Conservation (phyloP, 2,888 invertebrate genomes). For the Eucriotettix oculatus region DNA sequence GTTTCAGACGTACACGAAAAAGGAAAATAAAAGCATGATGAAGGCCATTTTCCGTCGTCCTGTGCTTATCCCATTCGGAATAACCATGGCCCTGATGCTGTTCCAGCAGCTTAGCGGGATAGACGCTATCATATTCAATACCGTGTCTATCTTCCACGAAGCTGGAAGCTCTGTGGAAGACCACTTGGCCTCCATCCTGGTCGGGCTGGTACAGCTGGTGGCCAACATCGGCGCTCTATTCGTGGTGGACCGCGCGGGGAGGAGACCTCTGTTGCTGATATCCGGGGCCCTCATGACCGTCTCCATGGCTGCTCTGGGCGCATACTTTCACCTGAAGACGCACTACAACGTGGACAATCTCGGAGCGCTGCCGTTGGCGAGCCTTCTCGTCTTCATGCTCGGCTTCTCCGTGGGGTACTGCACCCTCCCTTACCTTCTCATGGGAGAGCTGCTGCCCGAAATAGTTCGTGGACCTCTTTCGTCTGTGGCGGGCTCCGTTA, state of each 20-base stretch:
- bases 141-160: slow-evolving; percentile 37
- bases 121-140: slow-evolving; percentile 39
- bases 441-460: slow-evolving; percentile 42
- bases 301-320: slow-evolving; percentile 36
- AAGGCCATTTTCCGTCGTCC: slow-evolving; percentile 15
- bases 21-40: too few species aligned
- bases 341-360: slow-evolving; percentile 14
- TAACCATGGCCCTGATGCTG: slow-evolving; percentile 32
- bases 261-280: slow-evolving; percentile 38
- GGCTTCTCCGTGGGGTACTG: slow-evolving; percentile 45
- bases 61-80: slow-evolving; percentile 26
- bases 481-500: slow-evolving; percentile 36
- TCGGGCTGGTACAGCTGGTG: slow-evolving; percentile 37
- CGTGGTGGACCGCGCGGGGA: slow-evolving; percentile 40
- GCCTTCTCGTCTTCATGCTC: slow-evolving; percentile 38
- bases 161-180: slow-evolving; percentile 34
- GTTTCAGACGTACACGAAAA: too few species aligned
- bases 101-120: slow-evolving; percentile 43
- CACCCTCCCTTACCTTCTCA: slow-evolving; percentile 41
- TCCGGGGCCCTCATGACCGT: slow-evolving; percentile 36
- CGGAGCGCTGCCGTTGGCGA: slow-evolving; percentile 32
- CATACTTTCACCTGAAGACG: slow-evolving; percentile 27
- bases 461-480: slow-evolving; percentile 36
- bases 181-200: slow-evolving; percentile 35
- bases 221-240: slow-evolving; percentile 34